Conservation (phyloP, 2,797 vertebrate genomes). For the Loris lydekkerianus region DNA sequence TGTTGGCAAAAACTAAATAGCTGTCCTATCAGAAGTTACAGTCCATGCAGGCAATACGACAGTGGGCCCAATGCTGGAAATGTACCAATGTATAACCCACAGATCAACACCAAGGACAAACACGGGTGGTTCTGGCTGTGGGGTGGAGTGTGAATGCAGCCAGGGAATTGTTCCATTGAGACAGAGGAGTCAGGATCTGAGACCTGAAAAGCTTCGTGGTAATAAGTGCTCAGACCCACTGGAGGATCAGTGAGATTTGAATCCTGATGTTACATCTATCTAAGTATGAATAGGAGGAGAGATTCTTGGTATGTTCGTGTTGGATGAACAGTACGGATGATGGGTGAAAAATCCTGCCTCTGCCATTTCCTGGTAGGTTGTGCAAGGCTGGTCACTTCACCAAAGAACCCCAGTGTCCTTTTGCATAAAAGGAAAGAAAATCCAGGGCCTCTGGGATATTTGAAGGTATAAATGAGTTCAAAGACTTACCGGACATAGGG, state of each 20-base stretch:
- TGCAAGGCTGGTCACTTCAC: not conserved
- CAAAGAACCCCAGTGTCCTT: not conserved
- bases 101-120: not conserved
- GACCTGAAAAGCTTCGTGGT: not conserved
- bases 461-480: not conserved
- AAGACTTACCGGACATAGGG: not conserved
- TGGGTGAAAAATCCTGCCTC: not conserved
- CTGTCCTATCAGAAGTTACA: not conserved
- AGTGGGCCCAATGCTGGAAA: not conserved
- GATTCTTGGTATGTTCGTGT: not conserved
- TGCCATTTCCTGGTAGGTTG: not conserved
- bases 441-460: not conserved
- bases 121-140: too few species aligned
- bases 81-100: fast-evolving
- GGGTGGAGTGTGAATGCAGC: not conserved
- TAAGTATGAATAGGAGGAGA: not conserved
- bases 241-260: not conserved
- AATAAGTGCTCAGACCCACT: not conserved
- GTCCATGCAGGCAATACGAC: fast-evolving
- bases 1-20: not conserved
- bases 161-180: not conserved
- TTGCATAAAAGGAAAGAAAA: not conserved
- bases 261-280: not conserved
- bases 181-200: not conserved
- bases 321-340: not conserved